These are phyloP conservation scores for Camptogramma bilineatum DNA, from an alignment of 2,888 invertebrate genomes.

Conservation along the genomic window DNA sequence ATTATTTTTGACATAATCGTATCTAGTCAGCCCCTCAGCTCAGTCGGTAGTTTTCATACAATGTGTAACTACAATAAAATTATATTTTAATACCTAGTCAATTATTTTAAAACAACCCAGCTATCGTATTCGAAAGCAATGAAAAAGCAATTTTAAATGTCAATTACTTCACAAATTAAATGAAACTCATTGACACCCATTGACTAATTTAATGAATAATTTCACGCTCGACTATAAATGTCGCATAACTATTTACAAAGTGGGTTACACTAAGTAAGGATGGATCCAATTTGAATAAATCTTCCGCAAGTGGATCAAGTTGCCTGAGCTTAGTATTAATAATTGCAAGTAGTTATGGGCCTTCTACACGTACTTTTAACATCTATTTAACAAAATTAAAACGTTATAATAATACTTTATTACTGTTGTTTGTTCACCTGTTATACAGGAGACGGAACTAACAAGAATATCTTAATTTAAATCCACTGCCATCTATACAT, in stretches of 20 bases:
- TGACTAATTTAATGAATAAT: slow-evolving; percentile 24
- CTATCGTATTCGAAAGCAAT: neutral
- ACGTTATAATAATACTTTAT: no score
- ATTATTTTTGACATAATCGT: no score
- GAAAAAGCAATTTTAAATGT: slow-evolving; percentile 2
- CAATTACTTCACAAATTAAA: slow-evolving; percentile 10
- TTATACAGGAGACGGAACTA: no score
- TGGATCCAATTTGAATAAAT: slow-evolving; percentile 45
- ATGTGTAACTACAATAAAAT: no score
- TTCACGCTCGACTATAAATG: slow-evolving; percentile 27
- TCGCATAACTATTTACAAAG: slow-evolving; percentile 34
- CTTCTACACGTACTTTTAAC: slow-evolving; percentile 1
- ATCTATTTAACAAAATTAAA: no score
- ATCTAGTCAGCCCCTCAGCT: no score
- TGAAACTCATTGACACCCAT: slow-evolving; percentile 11
- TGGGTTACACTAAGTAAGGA: slow-evolving; percentile 39
- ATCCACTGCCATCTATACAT: no score
- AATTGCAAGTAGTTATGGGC: slow-evolving; percentile 13
- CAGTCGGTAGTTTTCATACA: no score
- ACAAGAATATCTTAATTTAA: no score
- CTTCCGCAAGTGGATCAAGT: slow-evolving; percentile 34
- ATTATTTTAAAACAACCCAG: neutral
- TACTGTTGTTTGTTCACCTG: no score
- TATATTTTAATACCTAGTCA: neutral
- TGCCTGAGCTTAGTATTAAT: slow-evolving; percentile 22